Conservation (phyloP, 2,797 vertebrate species). For the Podargus strigoides region DNA sequence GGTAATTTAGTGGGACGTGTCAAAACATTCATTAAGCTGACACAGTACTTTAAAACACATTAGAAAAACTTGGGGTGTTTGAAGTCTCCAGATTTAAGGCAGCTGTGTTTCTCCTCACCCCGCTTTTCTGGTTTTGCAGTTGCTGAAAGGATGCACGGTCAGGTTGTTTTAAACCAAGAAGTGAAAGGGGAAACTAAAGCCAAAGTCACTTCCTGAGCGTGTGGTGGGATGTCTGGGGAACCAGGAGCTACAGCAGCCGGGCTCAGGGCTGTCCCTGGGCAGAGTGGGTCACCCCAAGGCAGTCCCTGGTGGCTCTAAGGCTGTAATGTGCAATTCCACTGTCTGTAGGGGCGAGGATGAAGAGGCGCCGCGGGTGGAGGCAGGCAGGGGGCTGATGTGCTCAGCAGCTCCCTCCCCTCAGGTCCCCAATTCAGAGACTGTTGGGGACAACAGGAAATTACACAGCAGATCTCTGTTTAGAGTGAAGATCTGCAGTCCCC, state of each 20-base stretch:
- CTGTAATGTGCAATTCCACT: fast-evolving
- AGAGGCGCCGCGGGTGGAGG: too few species aligned
- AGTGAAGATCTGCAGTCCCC: not conserved
- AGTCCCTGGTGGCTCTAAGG: fast-evolving
- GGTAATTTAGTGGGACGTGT: not conserved
- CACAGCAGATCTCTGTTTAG: not conserved
- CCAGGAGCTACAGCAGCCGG: fast-evolving
- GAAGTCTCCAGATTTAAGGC: not conserved
- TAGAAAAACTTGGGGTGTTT: not conserved
- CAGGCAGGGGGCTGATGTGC: too few species aligned
- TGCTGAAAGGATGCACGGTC: fast-evolving
- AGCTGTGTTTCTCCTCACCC: not conserved
- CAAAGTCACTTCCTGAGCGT: not conserved
- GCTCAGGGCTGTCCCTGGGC: not conserved
- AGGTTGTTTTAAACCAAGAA: not conserved
- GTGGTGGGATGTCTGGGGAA: fast-evolving
- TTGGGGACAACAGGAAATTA: not conserved
- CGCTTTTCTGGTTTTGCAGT: not conserved
- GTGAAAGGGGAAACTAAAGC: not conserved
- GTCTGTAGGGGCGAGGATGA: not conserved
- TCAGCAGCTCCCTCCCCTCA: not conserved
- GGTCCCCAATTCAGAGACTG: not conserved
- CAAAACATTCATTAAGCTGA: not conserved
- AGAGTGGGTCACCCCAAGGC: not conserved
- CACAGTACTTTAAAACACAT: not conserved